These are phyloP conservation scores for Aethina tumida DNA, from an alignment of 1,140 invertebrate genomes.

Conservation along the genomic window DNA sequence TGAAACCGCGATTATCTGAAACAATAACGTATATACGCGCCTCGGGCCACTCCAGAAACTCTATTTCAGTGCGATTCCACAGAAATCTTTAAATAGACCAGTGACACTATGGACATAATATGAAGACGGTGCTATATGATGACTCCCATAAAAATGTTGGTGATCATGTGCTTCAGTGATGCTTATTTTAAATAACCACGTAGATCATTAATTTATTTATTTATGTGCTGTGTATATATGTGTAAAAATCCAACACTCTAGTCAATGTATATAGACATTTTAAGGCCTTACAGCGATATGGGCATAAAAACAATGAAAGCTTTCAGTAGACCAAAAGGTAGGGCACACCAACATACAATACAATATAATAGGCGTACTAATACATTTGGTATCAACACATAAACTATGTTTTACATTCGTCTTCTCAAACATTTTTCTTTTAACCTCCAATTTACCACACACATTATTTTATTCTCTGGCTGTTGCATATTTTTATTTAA, in stretches of 20 bases:
- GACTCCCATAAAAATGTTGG: constrained; percentile 2
- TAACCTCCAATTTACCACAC: too few species aligned
- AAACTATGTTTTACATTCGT: too few species aligned
- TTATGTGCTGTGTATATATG: constrained; percentile 5
- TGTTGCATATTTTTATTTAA: too few species aligned
- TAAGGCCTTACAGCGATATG: constrained; percentile 35
- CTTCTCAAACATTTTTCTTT: too few species aligned
- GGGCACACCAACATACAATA: too few species aligned
- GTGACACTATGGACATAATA: constrained; percentile 11
- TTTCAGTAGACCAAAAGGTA: constrained; percentile 40
- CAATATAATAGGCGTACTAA: too few species aligned
- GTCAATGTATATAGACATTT: constrained; percentile 37
- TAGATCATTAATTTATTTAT: constrained; percentile 2
- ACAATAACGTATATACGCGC: not conserved
- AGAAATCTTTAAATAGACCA: constrained; percentile 11
- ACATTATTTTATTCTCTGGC: too few species aligned
- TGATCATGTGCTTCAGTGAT: constrained; percentile 16
- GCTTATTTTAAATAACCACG: constrained; percentile 3
- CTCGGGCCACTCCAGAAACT: constrained; percentile 1
- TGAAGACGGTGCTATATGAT: constrained; percentile 6
- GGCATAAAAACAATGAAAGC: constrained; percentile 44
- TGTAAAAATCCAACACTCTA: constrained; percentile 21
- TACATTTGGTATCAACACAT: too few species aligned
- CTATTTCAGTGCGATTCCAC: constrained; percentile 1
- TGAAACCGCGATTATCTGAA: constrained; percentile 1